phyloP scores from a whole-genome alignment of 2,888 invertebrate species.

The Boloria euphrosyne region DNA sequence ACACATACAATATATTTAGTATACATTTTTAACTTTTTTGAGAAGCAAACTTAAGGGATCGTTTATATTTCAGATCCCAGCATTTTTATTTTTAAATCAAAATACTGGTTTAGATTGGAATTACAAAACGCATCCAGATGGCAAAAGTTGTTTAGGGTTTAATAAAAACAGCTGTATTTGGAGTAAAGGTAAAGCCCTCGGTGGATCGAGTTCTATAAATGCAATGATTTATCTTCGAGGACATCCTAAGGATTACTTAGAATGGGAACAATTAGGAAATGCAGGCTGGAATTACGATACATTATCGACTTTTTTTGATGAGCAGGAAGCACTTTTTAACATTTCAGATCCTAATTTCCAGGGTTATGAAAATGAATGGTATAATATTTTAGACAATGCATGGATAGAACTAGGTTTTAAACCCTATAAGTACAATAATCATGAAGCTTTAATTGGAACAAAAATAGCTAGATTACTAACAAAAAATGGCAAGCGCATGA shows the following conservation, averaged over 20 bases:
- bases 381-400: constrained; percentile 52
- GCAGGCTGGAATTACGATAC: constrained; percentile 79
- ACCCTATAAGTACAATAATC: constrained; percentile 44
- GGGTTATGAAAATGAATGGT: constrained; percentile 49
- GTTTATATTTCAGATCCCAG: constrained; percentile 56
- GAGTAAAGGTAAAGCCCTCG: constrained; percentile 85
- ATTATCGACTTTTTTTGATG: constrained; percentile 67
- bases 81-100: constrained; percentile 56
- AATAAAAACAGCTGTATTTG: constrained; percentile 68
- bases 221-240: constrained; percentile 84
- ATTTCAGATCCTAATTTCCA: constrained; percentile 36
- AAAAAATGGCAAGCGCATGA: constrained; percentile 70
- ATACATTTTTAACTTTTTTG: too few relatives aligned
- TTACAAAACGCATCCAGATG: constrained; percentile 71
- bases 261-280: constrained; percentile 80
- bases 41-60: too few relatives aligned
- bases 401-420: constrained; percentile 66
- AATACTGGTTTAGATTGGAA: constrained; percentile 76
- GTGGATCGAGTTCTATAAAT: constrained; percentile 84
- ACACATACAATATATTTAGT: too few relatives aligned
- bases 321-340: constrained; percentile 61
- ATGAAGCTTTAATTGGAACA: constrained; percentile 67
- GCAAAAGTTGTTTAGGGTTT: constrained; percentile 62
- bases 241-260: constrained; percentile 76
- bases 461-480: constrained; percentile 70